Conservation (phyloP, 2,888 invertebrate species). For the Sarcophaga caerulescens region DNA sequence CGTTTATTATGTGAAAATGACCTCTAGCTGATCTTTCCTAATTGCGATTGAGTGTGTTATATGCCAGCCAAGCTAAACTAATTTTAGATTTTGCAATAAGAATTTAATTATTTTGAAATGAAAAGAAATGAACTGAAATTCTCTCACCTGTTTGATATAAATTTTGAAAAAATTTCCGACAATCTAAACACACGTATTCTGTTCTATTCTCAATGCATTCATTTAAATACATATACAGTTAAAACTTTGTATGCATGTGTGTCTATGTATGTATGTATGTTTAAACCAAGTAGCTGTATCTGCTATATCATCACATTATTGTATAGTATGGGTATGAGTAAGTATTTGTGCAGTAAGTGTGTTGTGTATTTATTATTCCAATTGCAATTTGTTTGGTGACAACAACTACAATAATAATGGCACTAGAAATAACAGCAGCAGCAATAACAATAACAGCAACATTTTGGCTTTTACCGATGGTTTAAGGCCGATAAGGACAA, state of each 20-base stretch:
- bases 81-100: too few relatives aligned
- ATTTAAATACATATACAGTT: background rate
- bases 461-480: slow-evolving; percentile 71
- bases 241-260: background rate
- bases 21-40: too few relatives aligned
- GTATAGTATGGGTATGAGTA: background rate
- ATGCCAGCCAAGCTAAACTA: too few relatives aligned
- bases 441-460: slow-evolving; percentile 30
- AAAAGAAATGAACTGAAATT: too few relatives aligned
- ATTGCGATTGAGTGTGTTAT: too few relatives aligned
- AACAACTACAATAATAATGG: slow-evolving; percentile 60
- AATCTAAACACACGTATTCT: background rate
- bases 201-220: background rate
- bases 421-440: slow-evolving; percentile 18
- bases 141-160: slow-evolving; percentile 40
- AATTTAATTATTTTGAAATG: background rate
- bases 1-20: too few relatives aligned
- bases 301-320: too few relatives aligned
- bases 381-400: slow-evolving; percentile 68
- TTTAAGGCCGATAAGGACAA: slow-evolving; percentile 71
- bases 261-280: background rate
- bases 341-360: slow-evolving; percentile 37
- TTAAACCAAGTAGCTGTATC: background rate
- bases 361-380: slow-evolving; percentile 60
- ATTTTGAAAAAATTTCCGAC: slow-evolving; percentile 6